Percentiles rank a stretch among this genome's conserved stretches.
These are phyloP conservation scores for Toxonevra muliebris DNA, from an alignment of 2,888 invertebrate species.

Conservation along the genomic window DNA sequence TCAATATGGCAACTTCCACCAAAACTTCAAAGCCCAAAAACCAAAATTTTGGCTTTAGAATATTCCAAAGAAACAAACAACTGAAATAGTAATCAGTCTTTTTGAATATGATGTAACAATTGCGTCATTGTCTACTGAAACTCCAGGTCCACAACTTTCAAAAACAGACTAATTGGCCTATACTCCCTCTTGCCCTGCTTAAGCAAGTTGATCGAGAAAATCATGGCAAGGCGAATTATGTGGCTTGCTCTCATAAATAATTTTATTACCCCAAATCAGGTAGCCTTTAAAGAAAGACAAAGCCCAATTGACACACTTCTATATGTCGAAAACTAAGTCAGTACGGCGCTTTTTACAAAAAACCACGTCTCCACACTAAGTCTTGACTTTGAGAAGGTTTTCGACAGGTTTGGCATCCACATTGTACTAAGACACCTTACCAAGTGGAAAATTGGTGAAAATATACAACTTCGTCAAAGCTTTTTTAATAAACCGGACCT, in stretches of 20 bases:
- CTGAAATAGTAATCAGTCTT: no score
- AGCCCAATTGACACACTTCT: slow-evolving; percentile 16
- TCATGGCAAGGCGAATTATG: no score
- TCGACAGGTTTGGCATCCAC: background rate
- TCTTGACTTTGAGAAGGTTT: no score
- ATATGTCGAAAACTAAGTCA: slow-evolving; percentile 8
- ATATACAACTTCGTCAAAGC: slow-evolving; percentile 14
- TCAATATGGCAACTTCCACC: slow-evolving; percentile 4
- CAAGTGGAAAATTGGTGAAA: slow-evolving; percentile 16
- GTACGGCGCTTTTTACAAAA: slow-evolving; percentile 19
- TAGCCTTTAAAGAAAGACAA: slow-evolving; percentile 18
- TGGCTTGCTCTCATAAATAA: no score
- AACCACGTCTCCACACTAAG: slow-evolving; percentile 13
- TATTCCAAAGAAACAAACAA: background rate
- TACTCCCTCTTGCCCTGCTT: background rate
- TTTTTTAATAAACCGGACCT: no score
- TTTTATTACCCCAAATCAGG: slow-evolving; percentile 11
- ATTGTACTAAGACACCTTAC: slow-evolving; percentile 4
- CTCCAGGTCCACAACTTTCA: background rate
- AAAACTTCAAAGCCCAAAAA: slow-evolving; percentile 2
- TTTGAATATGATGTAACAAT: no score
- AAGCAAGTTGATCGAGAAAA: background rate
- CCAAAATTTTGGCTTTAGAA: background rate
- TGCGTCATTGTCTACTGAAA: no score
- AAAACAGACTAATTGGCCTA: background rate